Conservation (phyloP, 2,113 vertebrate species). For the Ginglymostoma cirratum region DNA sequence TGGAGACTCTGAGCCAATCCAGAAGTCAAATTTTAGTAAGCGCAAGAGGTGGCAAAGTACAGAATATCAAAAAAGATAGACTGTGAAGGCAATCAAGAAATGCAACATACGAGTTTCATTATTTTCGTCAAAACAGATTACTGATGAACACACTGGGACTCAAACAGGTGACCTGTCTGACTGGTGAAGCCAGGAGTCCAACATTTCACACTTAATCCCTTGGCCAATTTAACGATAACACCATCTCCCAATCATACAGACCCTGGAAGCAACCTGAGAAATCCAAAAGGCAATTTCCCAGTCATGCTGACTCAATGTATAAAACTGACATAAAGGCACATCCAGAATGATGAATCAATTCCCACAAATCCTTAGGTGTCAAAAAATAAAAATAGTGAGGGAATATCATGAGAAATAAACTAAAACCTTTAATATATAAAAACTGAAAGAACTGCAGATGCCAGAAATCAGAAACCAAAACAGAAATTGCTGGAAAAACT, state of each 20-base stretch:
- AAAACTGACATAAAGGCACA: not conserved
- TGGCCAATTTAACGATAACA: not conserved
- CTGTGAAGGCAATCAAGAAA: not conserved
- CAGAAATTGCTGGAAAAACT: too few species aligned
- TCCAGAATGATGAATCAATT: not conserved
- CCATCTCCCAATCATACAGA: not conserved
- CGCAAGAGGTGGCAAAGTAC: not conserved
- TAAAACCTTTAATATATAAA: not conserved
- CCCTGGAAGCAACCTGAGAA: not conserved
- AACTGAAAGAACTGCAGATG: too few species aligned
- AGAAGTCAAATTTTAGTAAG: not conserved
- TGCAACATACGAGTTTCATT: not conserved
- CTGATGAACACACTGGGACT: not conserved
- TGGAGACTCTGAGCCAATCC: not conserved
- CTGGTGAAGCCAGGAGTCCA: not conserved
- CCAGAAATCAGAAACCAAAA: too few species aligned
- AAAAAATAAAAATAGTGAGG: not conserved
- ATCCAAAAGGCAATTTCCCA: not conserved
- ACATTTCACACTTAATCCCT: not conserved
- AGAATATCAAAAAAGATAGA: not conserved
- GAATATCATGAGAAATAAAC: not conserved
- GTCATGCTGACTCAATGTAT: not conserved
- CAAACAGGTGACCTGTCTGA: not conserved
- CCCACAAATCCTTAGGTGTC: not conserved
- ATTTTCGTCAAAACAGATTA: not conserved